A percentile compares a stretch with the other conserved stretches of the same genome.
These are phyloP conservation scores for Ormyrus thymus DNA, from an alignment of 2,888 invertebrate genomes.

Conservation along the genomic window DNA sequence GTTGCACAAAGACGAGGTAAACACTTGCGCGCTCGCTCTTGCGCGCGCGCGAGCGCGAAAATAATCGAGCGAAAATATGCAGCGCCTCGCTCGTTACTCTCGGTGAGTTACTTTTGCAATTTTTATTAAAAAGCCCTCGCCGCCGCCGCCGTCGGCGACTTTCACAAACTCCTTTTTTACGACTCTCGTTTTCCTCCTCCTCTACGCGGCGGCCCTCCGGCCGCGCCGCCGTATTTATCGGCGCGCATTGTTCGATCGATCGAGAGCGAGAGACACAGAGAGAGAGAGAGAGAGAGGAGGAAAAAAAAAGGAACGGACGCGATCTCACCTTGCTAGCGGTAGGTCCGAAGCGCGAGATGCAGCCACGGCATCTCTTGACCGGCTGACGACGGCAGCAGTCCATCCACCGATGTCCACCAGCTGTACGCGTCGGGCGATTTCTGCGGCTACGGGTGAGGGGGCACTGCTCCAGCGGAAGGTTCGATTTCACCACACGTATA, in stretches of 20 bases:
- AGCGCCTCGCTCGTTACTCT: conserved; percentile 27
- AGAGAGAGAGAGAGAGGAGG: too few relatives aligned
- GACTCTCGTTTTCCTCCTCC: conserved; percentile 49
- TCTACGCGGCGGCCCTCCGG: background rate
- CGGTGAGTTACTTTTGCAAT: conserved; percentile 48
- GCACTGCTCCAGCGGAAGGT: background rate
- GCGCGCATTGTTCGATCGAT: too few relatives aligned
- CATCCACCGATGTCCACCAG: conserved; percentile 11
- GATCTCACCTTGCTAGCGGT: conserved; percentile 71
- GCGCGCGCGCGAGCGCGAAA: conserved; percentile 6
- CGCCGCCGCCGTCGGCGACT: conserved; percentile 29
- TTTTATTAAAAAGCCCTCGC: conserved; percentile 37
- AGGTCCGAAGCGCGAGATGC: conserved; percentile 67
- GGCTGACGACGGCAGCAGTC: conserved; percentile 1
- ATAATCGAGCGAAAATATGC: conserved; percentile 30
- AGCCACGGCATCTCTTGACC: conserved; percentile 70
- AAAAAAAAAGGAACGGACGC: background rate
- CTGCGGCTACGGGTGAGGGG: background rate
- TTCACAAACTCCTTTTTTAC: conserved; percentile 52
- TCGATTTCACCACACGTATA: too few relatives aligned
- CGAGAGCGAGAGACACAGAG: too few relatives aligned
- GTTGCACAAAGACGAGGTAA: conserved; percentile 32
- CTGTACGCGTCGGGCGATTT: background rate
- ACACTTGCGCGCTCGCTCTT: conserved; percentile 7
- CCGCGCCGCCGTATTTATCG: background rate